Evolutionary conservation across 2,797 vertebrate species (phyloP), one percentile per base, ranked within the genome.

Genomic region (Hydrocynus forskahlii): DNA sequence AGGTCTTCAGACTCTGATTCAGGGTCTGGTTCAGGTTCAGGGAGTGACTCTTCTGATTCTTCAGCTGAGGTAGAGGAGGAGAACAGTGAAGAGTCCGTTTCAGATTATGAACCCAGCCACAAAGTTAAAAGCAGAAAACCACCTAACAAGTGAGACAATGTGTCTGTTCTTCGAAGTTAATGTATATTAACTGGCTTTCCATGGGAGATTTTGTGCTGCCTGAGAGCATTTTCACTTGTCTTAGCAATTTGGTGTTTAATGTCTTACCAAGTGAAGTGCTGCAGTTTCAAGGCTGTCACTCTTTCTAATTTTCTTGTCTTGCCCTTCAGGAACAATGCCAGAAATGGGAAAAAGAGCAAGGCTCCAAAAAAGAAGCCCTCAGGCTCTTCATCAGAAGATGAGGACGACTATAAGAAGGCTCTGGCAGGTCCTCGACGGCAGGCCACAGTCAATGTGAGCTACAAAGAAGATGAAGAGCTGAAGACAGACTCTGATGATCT

Each of bases 401-500:
- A 97, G 17, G 96, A 97, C 66, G 93, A 93, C 83, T 96, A 97
- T 90, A 97, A 97, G 87, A 97, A 97, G 88, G 82, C 82, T 19
- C 79, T 87, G 0, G 90, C 92, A 0, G 90, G 95, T 52, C 96
- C 96, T 66, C 95, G 97, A 81, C 96, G 98, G 64, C 97, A 99
- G 87, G 98, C 98, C 83, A 99, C 98, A 0, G 97, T 99, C 76
- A 99, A 99, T 35, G 80, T 99, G 80, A 99, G 97, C 91, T 99
- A 99, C 88, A 99, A 99, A 87, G 98, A 99, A 91, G 96, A 97
- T n/a, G 98, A 99, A 81, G 98, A 99, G 84, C 92, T 97, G 81
- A 99, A 99, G 90, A 99, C 98, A 0, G 98, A 99, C 93, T 99
- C 98, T 0, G 98, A 99, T 83, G 98, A 99, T 88, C 90, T 99